Evolutionary conservation across 2,113 vertebrate species (phyloP).

Genomic region (Megaceryle torquata): DNA sequence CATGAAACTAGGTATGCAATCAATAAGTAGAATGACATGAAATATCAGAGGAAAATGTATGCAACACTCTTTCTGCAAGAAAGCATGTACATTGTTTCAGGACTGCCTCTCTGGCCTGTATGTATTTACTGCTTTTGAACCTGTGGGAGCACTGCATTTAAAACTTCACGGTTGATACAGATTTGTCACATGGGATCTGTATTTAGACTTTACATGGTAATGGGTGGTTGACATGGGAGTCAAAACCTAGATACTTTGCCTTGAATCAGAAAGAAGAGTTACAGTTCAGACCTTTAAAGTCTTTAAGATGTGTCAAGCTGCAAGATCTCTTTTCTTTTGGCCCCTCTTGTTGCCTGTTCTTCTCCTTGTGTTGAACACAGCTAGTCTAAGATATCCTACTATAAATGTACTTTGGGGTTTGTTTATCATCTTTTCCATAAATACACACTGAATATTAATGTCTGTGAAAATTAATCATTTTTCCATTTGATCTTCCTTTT

Average conservation of each 20-base stretch:
- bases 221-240: not conserved
- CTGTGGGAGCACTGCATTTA: not conserved
- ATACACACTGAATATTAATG: not conserved
- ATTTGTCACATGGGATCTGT: not conserved
- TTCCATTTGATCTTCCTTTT: conserved; percentile 9
- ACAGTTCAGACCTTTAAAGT: not conserved
- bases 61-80: not conserved
- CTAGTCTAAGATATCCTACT: not conserved
- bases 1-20: conserved; percentile 33
- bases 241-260: not conserved
- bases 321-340: not conserved
- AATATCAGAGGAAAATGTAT: conserved; percentile 53
- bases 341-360: not conserved
- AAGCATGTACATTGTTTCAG: not conserved
- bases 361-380: not conserved
- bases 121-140: not conserved
- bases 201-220: not conserved
- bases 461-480: not conserved
- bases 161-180: not conserved
- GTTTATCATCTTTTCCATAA: not conserved
- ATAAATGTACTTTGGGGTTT: not conserved
- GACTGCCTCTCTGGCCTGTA: not conserved
- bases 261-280: not conserved
- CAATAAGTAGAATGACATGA: conserved; percentile 54
- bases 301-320: not conserved